Evolutionary conservation across 2,113 vertebrate genomes (phyloP).

Genomic region (Psophia crepitans): DNA sequence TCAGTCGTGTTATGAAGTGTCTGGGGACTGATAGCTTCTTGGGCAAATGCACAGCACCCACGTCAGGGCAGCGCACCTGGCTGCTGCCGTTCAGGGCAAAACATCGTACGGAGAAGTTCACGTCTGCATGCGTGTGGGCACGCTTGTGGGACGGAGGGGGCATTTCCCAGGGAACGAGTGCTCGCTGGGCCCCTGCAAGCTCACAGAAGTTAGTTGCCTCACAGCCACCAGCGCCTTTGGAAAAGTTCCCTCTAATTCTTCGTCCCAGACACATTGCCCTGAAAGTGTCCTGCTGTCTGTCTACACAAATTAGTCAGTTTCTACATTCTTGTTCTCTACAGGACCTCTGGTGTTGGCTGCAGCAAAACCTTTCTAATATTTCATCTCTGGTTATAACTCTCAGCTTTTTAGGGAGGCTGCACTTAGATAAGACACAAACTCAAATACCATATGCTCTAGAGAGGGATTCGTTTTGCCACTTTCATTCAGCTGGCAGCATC

Average conservation of each 20-base stretch:
- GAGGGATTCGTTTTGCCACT: neutral
- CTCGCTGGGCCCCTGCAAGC: neutral
- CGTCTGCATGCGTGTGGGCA: neutral
- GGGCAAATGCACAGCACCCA: neutral
- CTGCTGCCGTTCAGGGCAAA: neutral
- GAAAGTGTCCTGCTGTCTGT: conserved; percentile 57
- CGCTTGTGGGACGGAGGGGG: neutral
- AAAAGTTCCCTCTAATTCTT: conserved; percentile 46
- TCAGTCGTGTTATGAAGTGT: neutral
- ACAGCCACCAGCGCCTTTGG: conserved; percentile 11
- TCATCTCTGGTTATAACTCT: neutral
- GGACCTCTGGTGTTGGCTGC: conserved; percentile 53
- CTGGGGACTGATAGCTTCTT: neutral
- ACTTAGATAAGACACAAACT: conserved; percentile 11
- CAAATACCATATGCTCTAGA: neutral
- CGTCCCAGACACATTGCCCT: conserved; percentile 16
- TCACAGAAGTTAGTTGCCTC: neutral
- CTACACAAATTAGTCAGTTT: conserved; percentile 52
- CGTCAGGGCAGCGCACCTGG: neutral
- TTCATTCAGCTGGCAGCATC: neutral
- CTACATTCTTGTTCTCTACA: conserved; percentile 47
- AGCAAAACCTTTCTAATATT: conserved; percentile 61
- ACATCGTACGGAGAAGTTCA: neutral
- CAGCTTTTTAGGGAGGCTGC: conserved; percentile 11
- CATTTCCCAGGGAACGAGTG: neutral